Base-by-base conservation (phyloP, 1,140 invertebrate species). In the Procambarus clarkii region DNA sequence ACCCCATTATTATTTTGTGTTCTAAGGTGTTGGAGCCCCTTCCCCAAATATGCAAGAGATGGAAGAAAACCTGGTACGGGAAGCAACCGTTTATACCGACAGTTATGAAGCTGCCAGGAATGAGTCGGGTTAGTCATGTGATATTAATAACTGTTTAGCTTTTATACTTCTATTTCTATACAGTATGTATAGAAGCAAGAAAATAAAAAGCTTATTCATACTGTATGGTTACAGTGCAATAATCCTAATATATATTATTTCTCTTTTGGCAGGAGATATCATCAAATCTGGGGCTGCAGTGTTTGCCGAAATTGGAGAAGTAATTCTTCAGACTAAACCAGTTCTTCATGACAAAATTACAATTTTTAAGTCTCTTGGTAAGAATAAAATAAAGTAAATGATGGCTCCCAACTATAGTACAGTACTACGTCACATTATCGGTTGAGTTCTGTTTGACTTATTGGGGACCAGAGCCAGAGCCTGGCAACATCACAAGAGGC, bases 291-390 rank as follows among this genome's bases (percentile, higher is more conserved):
- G 87, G 54, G 92, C 79, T 48, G 34, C 45, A 60, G 93, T 95
- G 15, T 94, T 93, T 93, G 94, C 93, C 78, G 95, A 95, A 93
- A 92, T 95, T 82, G 94, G 95, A 11, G 94, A 95, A 93, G 93
- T 95, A 9, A 93, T 95, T 9, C 77, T 92, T 18, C 94, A 94
- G 21, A 87, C 77, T 93, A 94, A 92, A 90, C 86, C 93, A 80
- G 93, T 93, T 18, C 92, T 83, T 9, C 93, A 85, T 84, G 85
- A 93, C 24, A 91, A 94, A 71, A 94, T 93, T 15, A 94, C 94
- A 81, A 91, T 95, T 34, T 95, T 94, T 84, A 95, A 95, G 92
- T 94, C 94, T 45, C 93, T 95, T 77, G 94, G 94, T 95, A 92
- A 93, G 93, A 2, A 34, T 34, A 34, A 34, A 34, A 34, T 34